phyloP scores from a whole-genome alignment of 2,797 vertebrate genomes.

The Pachyuromys duprasi region DNA sequence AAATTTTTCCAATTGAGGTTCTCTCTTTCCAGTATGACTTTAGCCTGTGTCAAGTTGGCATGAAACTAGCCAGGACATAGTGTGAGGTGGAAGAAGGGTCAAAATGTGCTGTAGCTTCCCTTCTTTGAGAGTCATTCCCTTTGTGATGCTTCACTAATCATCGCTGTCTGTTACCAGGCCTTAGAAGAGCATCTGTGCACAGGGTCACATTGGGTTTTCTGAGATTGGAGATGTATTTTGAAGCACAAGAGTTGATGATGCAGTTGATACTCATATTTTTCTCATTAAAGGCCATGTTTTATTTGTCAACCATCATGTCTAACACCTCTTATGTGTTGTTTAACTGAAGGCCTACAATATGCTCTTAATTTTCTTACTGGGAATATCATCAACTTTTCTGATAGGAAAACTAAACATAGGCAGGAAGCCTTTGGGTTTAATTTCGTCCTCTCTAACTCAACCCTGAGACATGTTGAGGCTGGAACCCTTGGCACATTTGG shows the following conservation, averaged over 20 bases:
- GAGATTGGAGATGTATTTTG: neutral
- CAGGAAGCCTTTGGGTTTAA: neutral
- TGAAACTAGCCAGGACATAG: neutral
- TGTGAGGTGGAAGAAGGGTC: neutral
- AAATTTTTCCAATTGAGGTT: neutral
- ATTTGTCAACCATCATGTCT: neutral
- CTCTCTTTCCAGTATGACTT: neutral
- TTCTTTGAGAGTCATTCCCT: constrained; percentile 2
- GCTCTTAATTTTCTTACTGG: neutral
- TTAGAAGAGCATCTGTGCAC: neutral
- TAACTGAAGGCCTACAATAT: neutral
- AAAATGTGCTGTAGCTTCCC: neutral
- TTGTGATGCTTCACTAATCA: neutral
- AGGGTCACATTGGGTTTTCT: neutral
- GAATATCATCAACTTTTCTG: neutral
- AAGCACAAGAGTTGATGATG: neutral
- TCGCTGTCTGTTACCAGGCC: too few relatives aligned
- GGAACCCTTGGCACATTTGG: neutral
- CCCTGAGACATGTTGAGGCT: neutral
- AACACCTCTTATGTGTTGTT: neutral
- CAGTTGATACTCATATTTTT: neutral
- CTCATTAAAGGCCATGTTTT: neutral
- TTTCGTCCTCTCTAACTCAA: neutral
- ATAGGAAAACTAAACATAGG: neutral
- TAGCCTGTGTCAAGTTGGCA: neutral